Base-by-base conservation (phyloP, 2,113 vertebrate species). In the Hiodon alosoides region DNA sequence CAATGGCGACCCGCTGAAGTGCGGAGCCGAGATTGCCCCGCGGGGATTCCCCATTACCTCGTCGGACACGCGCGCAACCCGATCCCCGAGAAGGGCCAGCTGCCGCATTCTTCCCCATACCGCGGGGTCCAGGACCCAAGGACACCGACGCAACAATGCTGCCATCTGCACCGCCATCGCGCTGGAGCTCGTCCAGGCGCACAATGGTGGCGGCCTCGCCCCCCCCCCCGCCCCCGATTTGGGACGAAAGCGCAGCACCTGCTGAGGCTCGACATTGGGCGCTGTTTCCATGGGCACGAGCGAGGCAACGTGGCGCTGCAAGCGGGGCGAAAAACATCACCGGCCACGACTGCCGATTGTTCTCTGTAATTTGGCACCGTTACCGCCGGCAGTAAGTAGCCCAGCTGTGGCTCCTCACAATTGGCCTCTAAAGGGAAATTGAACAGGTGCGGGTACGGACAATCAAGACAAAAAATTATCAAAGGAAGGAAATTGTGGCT, bases 331-430 rank as follows among this genome's bases (percentile, higher is more conserved):
- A 71, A 59, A 57, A 71, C 70, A 71, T 59, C 54, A 60, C 17
- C 55, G 46, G 70, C 14, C 47, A 50, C 17, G 47, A 60, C 70
- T 60, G 7, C 16, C 31, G 31, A 59, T 59, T 14, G 7, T 14
- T 48, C 57, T 52, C 70, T 71, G 70, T 31, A 69, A 69, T 46
- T 14, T n/a, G 52, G 10, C 51, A 17, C n/a, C 53, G 55, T 54
- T 69, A 53, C 67, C 47, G 50, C 52, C 50, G n/a, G 7, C 7
- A 31, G 14, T 17, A 69, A 54, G 53, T 3, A 48, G 17, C 10
- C 47, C 54, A 71, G 54, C 70, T 47, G 70, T 16, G 47, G 10
- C 17, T 48, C 70, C 7, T 47, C 55, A 71, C 31, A 59, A 71
- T 5, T 48, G 70, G 69, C 6, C 8, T 6, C 13, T 14, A 48